These are phyloP conservation scores for Melanostoma scalare DNA, from an alignment of 2,888 invertebrate species.

Conservation along the genomic window DNA sequence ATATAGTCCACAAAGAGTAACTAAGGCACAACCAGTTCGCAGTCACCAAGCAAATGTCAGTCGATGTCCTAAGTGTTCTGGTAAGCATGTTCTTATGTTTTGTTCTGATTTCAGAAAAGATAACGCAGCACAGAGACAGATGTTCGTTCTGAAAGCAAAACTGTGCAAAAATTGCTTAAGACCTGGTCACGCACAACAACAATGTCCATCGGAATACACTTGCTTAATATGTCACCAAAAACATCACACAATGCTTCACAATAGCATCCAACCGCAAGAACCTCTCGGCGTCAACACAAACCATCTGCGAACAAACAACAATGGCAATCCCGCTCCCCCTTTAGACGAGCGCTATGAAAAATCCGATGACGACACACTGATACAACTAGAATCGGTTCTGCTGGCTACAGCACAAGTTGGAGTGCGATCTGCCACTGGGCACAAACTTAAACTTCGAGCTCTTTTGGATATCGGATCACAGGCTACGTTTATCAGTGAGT, in stretches of 20 bases:
- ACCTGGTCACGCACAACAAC: neutral
- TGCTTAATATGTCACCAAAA: slow-evolving; percentile 11
- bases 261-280: too few species aligned
- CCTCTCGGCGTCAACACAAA: too few species aligned
- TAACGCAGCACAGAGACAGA: neutral
- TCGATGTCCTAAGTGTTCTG: slow-evolving; percentile 9
- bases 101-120: slow-evolving; percentile 1
- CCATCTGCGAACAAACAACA: too few species aligned
- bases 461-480: slow-evolving; percentile 55
- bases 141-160: neutral
- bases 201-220: neutral
- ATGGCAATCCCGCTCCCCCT: neutral
- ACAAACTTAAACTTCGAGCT: slow-evolving; percentile 28
- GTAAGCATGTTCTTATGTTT: neutral
- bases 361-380: neutral
- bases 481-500: slow-evolving; percentile 62
- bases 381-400: slow-evolving; percentile 29
- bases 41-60: neutral
- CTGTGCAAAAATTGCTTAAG: slow-evolving; percentile 5
- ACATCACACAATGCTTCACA: neutral
- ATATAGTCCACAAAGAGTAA: neutral
- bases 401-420: slow-evolving; percentile 44
- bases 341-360: neutral
- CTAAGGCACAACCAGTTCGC: slow-evolving; percentile 1
- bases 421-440: slow-evolving; percentile 35